These are phyloP conservation scores for Apus apus DNA, from an alignment of 2,113 vertebrate species.

Conservation along the genomic window DNA sequence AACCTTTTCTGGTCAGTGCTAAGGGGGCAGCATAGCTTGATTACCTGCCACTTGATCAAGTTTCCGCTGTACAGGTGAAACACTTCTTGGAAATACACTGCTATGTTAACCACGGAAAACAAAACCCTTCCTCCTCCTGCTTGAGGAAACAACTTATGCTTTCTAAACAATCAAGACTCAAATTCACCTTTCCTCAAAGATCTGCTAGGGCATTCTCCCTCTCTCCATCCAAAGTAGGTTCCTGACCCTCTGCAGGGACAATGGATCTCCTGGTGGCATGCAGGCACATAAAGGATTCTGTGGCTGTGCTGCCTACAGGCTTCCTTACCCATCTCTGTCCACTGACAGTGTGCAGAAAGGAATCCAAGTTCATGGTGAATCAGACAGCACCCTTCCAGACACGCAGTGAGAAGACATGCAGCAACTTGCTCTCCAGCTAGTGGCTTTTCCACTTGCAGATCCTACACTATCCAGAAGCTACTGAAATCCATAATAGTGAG, in stretches of 20 bases:
- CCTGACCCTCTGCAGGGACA: neutral
- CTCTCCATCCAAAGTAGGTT: rapidly evolving
- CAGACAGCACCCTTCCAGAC: neutral
- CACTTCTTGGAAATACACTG: neutral
- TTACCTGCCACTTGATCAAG: neutral
- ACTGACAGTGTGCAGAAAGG: neutral
- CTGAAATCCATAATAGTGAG: neutral
- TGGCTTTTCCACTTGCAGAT: neutral
- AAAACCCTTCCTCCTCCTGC: neutral
- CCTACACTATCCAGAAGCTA: neutral
- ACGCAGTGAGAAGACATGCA: rapidly evolving
- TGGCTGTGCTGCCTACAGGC: neutral
- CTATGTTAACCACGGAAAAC: neutral
- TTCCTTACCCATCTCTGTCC: neutral
- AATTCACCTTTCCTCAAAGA: neutral
- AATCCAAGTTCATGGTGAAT: rapidly evolving
- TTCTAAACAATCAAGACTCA: neutral
- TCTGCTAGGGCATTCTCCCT: neutral
- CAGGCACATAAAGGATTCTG: neutral
- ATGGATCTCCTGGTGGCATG: rapidly evolving
- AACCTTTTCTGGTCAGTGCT: neutral
- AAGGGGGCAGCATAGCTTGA: rapidly evolving
- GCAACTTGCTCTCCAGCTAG: neutral
- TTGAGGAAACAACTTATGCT: neutral
- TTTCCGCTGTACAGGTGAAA: neutral